A percentile compares a stretch with the other conserved stretches of the same genome.
Evolutionary conservation across 2,113 vertebrate species (phyloP).

Genomic region (Holacanthus passer): DNA sequence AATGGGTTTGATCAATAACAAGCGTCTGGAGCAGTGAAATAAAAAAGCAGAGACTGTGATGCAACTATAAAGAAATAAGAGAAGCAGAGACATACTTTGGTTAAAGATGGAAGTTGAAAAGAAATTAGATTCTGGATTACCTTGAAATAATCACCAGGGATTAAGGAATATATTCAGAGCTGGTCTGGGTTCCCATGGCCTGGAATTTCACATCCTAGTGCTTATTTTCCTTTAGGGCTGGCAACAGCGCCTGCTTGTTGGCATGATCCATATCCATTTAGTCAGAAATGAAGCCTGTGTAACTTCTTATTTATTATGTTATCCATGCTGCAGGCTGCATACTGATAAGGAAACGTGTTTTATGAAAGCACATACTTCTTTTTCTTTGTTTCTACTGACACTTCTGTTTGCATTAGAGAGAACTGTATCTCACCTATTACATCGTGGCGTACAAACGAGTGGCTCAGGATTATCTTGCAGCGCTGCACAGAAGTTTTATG

Average conservation of each 20-base stretch:
- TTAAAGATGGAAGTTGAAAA: slow-evolving; percentile 48
- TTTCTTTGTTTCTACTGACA: slow-evolving; percentile 1
- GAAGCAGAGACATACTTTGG: slow-evolving; percentile 10
- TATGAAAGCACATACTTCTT: not conserved
- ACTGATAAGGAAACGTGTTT: slow-evolving; percentile 27
- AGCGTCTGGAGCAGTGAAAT: slow-evolving; percentile 12
- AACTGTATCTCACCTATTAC: not conserved
- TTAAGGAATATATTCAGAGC: slow-evolving; percentile 69
- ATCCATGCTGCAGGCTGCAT: not conserved
- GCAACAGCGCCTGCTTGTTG: slow-evolving; percentile 45
- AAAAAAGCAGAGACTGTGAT: slow-evolving; percentile 40
- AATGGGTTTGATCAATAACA: slow-evolving; percentile 33
- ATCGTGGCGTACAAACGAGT: not conserved
- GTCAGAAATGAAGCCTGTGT: slow-evolving; percentile 34
- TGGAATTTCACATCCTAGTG: slow-evolving; percentile 82
- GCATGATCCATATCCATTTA: slow-evolving; percentile 53
- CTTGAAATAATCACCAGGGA: slow-evolving; percentile 69
- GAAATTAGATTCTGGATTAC: slow-evolving; percentile 64
- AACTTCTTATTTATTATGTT: slow-evolving; percentile 6
- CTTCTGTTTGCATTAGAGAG: not conserved
- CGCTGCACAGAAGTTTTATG: slow-evolving; percentile 6
- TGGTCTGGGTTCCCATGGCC: slow-evolving; percentile 70
- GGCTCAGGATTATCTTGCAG: not conserved
- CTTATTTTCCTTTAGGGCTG: slow-evolving; percentile 71
- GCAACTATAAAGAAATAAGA: slow-evolving; percentile 60